Base-by-base conservation (phyloP, 2,888 invertebrate genomes). In the Polyommatus iphigenia region DNA sequence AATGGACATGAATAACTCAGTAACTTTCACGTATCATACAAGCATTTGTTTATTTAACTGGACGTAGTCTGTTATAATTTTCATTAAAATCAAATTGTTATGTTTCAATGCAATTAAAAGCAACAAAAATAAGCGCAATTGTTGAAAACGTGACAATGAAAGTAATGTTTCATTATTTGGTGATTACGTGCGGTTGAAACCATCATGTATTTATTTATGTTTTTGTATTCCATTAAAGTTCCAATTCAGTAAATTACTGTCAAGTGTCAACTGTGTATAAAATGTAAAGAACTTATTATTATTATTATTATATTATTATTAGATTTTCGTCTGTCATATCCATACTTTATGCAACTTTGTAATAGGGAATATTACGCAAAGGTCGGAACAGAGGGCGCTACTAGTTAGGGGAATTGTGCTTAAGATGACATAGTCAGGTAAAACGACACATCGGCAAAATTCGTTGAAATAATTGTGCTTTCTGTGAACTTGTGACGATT, bases 171-270 rank as follows among this genome's bases (percentile, higher is more conserved):
- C 18, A 67, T 32, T 67, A 36, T 32, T 67, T 67, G 29, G 67
- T 67, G 67, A 67, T 32, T 67, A 29, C 67, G 6, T 67, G 67
- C 29, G 67, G 67, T 67, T 67, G 29, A 29, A 67, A 4, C 29
- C 67, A 67, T 32, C 29, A 32, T 67, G 67, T 67, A 62, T 62
- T 62, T 67, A 67, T 67, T 67, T 67, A 67, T 32, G 29, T 18
- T 67, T 13, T 29, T 67, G 29, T 15, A 29, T 32, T 67, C 6
- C 67, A 67, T 67, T 67, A 15, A 62, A 62, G 24, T 62, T 29
- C 24, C 1, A 29, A 62, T 59, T 8, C 20, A n/a, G 59, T 59
- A 20, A 59, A 59, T 59, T 59, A 59, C 20, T 59, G 20, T 20
- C 18, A 18, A 18, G 54, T 54, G 5, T 18, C 59, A 59, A 20